phyloP scores from a whole-genome alignment of 2,797 vertebrate species.

The Tenualosa ilisha region DNA sequence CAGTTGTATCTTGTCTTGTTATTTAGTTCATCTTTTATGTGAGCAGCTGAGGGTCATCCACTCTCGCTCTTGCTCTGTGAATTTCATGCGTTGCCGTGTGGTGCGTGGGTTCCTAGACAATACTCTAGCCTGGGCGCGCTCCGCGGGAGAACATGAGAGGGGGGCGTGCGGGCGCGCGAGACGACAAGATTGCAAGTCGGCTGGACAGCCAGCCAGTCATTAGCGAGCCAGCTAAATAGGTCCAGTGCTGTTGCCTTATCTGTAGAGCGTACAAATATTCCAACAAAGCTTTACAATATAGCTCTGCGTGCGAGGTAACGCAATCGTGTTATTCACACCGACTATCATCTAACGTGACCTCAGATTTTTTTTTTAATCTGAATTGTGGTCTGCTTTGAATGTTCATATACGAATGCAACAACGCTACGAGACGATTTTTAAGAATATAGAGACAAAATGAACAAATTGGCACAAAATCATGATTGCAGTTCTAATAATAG shows the following conservation, averaged over 20 bases:
- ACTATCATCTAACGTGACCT: background rate
- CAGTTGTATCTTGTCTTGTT: background rate
- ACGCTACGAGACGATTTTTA: too few species aligned
- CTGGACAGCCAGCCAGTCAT: conserved; percentile 58
- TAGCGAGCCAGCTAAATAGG: background rate
- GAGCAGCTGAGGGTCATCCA: conserved; percentile 1
- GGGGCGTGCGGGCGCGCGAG: conserved; percentile 53
- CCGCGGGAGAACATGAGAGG: conserved; percentile 19
- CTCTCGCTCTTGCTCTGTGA: conserved; percentile 5
- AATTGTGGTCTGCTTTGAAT: background rate
- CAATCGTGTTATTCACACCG: background rate
- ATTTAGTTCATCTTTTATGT: background rate
- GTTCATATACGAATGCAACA: too few species aligned
- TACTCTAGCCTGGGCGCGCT: conserved; percentile 14
- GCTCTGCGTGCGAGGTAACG: background rate
- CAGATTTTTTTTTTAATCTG: background rate
- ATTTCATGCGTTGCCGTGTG: conserved; percentile 14
- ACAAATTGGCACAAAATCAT: background rate
- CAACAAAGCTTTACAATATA: background rate
- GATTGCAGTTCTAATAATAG: background rate
- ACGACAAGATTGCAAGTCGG: conserved; percentile 52
- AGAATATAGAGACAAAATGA: too few species aligned
- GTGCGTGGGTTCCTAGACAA: conserved; percentile 19
- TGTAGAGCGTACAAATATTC: background rate
- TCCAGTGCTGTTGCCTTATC: background rate